These are phyloP conservation scores for Onchidella celtica DNA, from an alignment of 2,888 invertebrate genomes.

Conservation along the genomic window DNA sequence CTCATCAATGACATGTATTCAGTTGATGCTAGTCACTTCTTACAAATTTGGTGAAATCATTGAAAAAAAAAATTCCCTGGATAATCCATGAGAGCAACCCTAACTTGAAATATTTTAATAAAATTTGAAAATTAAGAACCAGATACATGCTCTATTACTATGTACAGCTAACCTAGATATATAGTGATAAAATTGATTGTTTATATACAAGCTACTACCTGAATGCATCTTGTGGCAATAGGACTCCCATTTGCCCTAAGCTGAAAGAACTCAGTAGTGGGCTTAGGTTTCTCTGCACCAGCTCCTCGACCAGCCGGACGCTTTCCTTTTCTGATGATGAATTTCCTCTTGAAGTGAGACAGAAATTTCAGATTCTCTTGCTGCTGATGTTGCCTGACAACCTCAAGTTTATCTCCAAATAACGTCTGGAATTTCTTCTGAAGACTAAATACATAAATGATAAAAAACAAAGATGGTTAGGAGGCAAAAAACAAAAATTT, in stretches of 20 bases:
- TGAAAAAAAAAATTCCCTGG: no score
- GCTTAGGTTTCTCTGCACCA: constrained; percentile 66
- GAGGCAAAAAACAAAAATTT: neutral
- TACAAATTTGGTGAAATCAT: no score
- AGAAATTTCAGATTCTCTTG: constrained; percentile 98
- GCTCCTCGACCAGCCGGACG: constrained; percentile 55
- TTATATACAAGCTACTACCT: no score
- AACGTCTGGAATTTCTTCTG: constrained; percentile 94
- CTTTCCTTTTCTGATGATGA: constrained; percentile 88
- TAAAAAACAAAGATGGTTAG: neutral
- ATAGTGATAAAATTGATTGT: no score
- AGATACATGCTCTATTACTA: no score
- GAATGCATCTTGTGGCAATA: constrained; percentile 94
- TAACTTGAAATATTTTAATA: no score
- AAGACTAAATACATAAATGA: constrained; percentile 82
- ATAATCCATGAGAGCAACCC: no score
- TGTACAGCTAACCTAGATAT: no score
- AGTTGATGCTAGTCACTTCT: no score
- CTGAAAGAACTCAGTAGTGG: constrained; percentile 90
- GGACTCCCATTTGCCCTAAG: constrained; percentile 97
- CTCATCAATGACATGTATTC: no score
- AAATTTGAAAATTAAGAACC: no score
- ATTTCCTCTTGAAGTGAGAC: constrained; percentile 96
- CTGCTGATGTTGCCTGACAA: constrained; percentile 96
- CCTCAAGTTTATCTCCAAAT: constrained; percentile 94